phyloP scores from a whole-genome alignment of 2,797 vertebrate species.

The Squalus acanthias region DNA sequence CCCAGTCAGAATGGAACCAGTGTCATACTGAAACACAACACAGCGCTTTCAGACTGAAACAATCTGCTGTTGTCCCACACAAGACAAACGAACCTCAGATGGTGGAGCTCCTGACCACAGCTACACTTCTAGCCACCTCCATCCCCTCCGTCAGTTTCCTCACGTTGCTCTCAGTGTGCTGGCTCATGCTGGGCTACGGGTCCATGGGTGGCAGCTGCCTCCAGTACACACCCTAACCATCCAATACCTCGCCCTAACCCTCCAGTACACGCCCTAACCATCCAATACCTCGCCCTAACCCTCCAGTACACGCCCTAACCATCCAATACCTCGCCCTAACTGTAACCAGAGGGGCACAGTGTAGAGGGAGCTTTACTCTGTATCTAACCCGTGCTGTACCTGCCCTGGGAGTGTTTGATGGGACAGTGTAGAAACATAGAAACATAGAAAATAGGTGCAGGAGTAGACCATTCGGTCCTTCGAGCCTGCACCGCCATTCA shows the following conservation, averaged over 20 bases:
- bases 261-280: background rate
- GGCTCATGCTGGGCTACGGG: background rate
- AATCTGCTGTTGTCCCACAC: background rate
- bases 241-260: background rate
- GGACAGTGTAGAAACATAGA: too few species aligned
- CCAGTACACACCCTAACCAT: background rate
- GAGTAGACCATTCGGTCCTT: too few species aligned
- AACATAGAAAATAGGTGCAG: too few species aligned
- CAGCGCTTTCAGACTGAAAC: background rate
- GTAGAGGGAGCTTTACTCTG: too few species aligned
- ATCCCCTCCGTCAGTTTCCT: background rate
- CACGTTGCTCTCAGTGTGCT: background rate
- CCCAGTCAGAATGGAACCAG: background rate
- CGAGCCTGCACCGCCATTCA: too few species aligned
- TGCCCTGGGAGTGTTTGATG: too few species aligned
- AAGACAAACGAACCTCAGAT: background rate
- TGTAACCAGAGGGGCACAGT: too few species aligned
- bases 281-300: background rate
- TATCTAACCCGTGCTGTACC: too few species aligned
- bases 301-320: background rate
- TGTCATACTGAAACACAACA: constrained; percentile 28
- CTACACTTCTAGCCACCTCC: background rate
- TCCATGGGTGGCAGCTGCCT: background rate
- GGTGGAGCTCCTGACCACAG: background rate
- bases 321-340: background rate